Conservation (phyloP, 2,113 vertebrate genomes). For the Aleadryas rufinucha region DNA sequence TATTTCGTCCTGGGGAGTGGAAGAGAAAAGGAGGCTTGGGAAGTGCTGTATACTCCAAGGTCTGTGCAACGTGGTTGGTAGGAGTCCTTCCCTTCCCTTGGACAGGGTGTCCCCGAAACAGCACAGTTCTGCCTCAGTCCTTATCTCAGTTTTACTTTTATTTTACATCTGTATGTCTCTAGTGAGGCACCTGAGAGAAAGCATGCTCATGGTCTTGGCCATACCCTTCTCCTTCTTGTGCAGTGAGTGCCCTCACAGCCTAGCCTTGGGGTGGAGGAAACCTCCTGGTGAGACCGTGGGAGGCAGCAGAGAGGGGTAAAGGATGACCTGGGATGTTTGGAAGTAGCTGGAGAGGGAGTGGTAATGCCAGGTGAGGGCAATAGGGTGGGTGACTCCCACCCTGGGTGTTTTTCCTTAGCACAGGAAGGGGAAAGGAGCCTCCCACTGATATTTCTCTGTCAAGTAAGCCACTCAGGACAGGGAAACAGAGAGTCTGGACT, state of each 20-base stretch:
- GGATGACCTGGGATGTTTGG: background rate
- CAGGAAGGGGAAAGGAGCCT: background rate
- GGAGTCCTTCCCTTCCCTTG: background rate
- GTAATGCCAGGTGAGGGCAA: background rate
- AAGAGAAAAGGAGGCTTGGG: background rate
- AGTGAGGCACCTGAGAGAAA: background rate
- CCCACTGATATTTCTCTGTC: background rate
- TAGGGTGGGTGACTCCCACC: too few species aligned
- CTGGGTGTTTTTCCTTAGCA: background rate
- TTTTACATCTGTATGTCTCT: background rate
- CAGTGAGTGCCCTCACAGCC: rapidly evolving
- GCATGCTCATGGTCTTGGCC: rapidly evolving
- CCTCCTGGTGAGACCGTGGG: background rate
- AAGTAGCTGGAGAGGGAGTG: background rate
- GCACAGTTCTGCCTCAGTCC: background rate
- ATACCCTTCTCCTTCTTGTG: background rate
- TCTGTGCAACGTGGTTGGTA: rapidly evolving
- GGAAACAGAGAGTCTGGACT: background rate
- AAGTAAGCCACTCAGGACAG: background rate
- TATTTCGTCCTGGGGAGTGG: rapidly evolving
- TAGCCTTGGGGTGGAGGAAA: background rate
- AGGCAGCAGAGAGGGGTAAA: background rate
- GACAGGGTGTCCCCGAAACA: background rate
- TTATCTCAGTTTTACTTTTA: background rate
- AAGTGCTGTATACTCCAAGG: rapidly evolving